Evolutionary conservation across 2,113 vertebrate genomes (phyloP).

Genomic region (Cyrtonyx montezumae): DNA sequence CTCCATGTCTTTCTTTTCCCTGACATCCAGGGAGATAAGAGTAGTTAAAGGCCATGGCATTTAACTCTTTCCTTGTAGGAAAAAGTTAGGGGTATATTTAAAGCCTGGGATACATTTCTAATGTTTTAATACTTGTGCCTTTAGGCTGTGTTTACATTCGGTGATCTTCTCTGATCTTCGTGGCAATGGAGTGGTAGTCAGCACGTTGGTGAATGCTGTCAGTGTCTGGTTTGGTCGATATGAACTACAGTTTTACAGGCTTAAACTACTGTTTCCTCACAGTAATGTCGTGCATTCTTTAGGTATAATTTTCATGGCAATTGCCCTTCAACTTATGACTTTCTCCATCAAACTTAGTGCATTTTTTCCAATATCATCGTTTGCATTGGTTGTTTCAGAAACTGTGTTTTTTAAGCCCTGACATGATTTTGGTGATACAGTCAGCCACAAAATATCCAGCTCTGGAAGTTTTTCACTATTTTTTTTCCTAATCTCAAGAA

Average conservation of each 20-base stretch:
- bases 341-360: background rate
- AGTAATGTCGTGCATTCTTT: background rate
- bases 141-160: background rate
- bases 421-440: background rate
- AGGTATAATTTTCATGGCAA: background rate
- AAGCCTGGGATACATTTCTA: background rate
- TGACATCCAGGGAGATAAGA: background rate
- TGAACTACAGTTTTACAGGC: background rate
- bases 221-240: background rate
- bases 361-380: background rate
- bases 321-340: background rate
- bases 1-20: background rate
- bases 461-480: background rate
- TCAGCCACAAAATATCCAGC: background rate
- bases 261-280: background rate
- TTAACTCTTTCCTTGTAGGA: background rate
- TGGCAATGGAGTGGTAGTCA: background rate
- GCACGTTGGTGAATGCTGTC: background rate
- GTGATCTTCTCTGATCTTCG: background rate
- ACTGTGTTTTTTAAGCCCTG: background rate
- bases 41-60: background rate
- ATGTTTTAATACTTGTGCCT: background rate
- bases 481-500: background rate
- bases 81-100: no score
- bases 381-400: background rate